phyloP scores from a whole-genome alignment of 2,888 invertebrate genomes.

The Vannuccia rotundouncinata region DNA sequence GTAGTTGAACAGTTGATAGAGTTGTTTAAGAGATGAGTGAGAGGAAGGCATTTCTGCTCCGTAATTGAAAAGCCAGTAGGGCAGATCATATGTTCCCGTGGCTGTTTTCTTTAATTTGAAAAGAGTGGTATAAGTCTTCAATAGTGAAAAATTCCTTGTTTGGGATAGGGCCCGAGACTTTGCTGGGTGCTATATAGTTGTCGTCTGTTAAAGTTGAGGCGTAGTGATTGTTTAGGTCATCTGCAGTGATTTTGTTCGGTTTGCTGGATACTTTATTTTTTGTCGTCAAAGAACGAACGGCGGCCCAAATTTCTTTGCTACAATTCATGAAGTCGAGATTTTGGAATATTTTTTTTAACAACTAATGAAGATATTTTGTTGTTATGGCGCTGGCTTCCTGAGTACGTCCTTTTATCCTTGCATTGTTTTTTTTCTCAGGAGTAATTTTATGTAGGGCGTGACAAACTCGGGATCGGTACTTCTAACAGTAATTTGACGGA shows the following conservation, averaged over 20 bases:
- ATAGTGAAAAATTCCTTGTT: conserved; percentile 23
- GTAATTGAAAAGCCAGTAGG: conserved; percentile 5
- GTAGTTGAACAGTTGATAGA: conserved; percentile 10
- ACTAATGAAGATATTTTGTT: conserved; percentile 24
- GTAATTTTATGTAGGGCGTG: conserved; percentile 16
- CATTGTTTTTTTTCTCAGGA: conserved; percentile 10
- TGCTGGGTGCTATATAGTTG: conserved; percentile 15
- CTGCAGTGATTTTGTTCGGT: conserved; percentile 19
- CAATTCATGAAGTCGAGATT: conserved; percentile 4
- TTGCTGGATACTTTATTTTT: conserved; percentile 15
- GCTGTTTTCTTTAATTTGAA: conserved; percentile 15
- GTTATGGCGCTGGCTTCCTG: conserved; percentile 21
- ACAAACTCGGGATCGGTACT: conserved; percentile 17
- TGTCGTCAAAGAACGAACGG: conserved; percentile 23
- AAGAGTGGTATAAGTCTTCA: conserved; percentile 11
- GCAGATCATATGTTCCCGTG: conserved; percentile 12
- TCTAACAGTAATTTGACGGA: conserved; percentile 24
- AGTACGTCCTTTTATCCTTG: conserved; percentile 15
- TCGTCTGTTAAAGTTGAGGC: conserved; percentile 4
- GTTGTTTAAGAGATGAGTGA: conserved; percentile 16
- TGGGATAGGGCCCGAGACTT: conserved; percentile 19
- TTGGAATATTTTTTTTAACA: conserved; percentile 5
- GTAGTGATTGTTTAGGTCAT: conserved; percentile 21
- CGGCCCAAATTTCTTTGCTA: conserved; percentile 24
- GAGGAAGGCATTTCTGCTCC: conserved; percentile 22